These are phyloP conservation scores for Corythornis leucogaster DNA, from an alignment of 2,797 vertebrate genomes.

Conservation along the genomic window DNA sequence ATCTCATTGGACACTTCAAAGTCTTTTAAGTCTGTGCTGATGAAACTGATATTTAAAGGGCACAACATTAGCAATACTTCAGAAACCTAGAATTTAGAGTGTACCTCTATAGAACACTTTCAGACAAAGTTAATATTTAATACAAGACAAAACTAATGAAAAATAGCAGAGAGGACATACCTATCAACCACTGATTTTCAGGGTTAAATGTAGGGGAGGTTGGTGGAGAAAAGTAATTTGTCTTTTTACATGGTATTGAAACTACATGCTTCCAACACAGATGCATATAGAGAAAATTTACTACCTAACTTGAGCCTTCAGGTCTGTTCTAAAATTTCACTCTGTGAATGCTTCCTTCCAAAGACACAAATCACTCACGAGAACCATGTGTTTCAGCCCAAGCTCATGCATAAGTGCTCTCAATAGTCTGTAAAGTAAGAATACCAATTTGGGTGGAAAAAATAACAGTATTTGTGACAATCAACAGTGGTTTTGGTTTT, in stretches of 20 bases:
- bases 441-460: not conserved
- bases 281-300: conserved; percentile 1
- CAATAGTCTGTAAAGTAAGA: not conserved
- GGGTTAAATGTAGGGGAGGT: not conserved
- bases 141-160: conserved; percentile 11
- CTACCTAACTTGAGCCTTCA: not conserved
- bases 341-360: not conserved
- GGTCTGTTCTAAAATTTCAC: not conserved
- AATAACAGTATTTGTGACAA: not conserved
- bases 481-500: not conserved
- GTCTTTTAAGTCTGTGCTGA: not conserved
- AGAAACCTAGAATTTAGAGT: not conserved
- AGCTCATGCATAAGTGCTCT: not conserved
- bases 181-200: not conserved
- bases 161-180: not conserved
- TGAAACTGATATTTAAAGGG: conserved; percentile 29
- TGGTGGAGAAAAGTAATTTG: not conserved
- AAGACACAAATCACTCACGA: not conserved
- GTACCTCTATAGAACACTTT: not conserved
- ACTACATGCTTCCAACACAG: not conserved
- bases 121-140: not conserved
- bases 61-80: not conserved
- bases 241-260: not conserved
- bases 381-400: not conserved
- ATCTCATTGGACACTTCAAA: not conserved